These are phyloP conservation scores for Aspidiotus rigidus DNA, from an alignment of 2,888 invertebrate species.

Conservation along the genomic window DNA sequence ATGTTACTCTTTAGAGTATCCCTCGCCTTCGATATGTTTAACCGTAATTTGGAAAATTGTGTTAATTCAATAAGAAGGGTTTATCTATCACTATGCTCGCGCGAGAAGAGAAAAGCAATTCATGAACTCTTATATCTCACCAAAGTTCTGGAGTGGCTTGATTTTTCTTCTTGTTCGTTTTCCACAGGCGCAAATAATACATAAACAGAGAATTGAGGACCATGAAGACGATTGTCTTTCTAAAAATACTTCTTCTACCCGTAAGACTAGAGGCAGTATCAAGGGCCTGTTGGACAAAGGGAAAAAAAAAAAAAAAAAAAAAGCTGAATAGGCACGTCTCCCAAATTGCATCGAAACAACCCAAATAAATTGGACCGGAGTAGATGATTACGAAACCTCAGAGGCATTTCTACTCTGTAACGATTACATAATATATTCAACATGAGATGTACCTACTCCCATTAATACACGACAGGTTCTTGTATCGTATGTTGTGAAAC, in stretches of 20 bases:
- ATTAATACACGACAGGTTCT: background rate
- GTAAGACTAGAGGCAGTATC: background rate
- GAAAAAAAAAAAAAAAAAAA: too few species aligned
- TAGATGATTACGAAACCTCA: background rate
- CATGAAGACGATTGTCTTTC: slow-evolving; percentile 33
- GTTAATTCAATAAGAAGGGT: too few species aligned
- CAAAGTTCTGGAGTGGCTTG: slow-evolving; percentile 24
- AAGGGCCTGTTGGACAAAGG: background rate
- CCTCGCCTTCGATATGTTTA: too few species aligned
- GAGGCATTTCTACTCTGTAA: background rate
- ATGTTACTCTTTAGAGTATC: too few species aligned
- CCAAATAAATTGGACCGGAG: background rate
- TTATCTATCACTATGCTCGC: too few species aligned
- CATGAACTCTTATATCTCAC: slow-evolving; percentile 14
- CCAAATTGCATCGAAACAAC: background rate
- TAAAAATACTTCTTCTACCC: background rate
- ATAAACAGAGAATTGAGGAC: slow-evolving; percentile 29
- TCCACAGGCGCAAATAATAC: slow-evolving; percentile 25
- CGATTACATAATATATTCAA: background rate
- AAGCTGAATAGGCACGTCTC: background rate
- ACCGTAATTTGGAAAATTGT: too few species aligned
- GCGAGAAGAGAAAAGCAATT: too few species aligned
- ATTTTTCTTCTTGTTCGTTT: slow-evolving; percentile 6
- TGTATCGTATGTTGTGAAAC: background rate
- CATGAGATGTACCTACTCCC: too few species aligned